Conservation (phyloP, 2,797 vertebrate genomes). For the Artibeus lituratus region DNA sequence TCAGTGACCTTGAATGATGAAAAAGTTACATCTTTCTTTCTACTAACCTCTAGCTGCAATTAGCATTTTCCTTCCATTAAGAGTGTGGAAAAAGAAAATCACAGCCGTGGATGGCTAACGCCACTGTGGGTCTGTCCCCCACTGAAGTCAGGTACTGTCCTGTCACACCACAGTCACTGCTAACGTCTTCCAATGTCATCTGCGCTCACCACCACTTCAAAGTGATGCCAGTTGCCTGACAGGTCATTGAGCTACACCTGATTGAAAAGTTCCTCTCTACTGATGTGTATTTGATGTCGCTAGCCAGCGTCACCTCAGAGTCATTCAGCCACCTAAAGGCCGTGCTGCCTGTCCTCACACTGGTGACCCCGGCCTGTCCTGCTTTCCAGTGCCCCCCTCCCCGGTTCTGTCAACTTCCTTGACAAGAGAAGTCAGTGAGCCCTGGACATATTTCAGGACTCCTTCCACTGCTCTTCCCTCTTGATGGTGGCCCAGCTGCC, state of each 20-base stretch:
- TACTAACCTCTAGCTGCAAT: not conserved
- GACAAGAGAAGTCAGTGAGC: not conserved
- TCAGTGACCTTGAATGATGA: not conserved
- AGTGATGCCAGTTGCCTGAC: not conserved
- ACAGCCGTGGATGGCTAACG: too few species aligned
- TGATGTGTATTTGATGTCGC: fast-evolving
- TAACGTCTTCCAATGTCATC: too few species aligned
- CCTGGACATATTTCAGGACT: not conserved
- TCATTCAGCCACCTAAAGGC: not conserved
- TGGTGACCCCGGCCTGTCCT: not conserved
- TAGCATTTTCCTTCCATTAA: not conserved
- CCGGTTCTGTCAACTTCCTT: not conserved
- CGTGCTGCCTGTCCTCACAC: not conserved
- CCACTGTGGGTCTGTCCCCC: not conserved
- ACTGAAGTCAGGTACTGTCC: not conserved
- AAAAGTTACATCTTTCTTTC: not conserved
- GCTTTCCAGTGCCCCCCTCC: not conserved
- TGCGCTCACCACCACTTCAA: not conserved
- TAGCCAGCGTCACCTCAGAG: not conserved
- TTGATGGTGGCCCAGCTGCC: not conserved
- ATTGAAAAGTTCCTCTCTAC: not conserved
- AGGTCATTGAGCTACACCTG: not conserved
- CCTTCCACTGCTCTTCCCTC: not conserved
- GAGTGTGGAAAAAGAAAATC: not conserved
- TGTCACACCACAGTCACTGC: too few species aligned